Base-by-base conservation (phyloP, 2,888 invertebrate species). In the Calliphora vomitoria region DNA sequence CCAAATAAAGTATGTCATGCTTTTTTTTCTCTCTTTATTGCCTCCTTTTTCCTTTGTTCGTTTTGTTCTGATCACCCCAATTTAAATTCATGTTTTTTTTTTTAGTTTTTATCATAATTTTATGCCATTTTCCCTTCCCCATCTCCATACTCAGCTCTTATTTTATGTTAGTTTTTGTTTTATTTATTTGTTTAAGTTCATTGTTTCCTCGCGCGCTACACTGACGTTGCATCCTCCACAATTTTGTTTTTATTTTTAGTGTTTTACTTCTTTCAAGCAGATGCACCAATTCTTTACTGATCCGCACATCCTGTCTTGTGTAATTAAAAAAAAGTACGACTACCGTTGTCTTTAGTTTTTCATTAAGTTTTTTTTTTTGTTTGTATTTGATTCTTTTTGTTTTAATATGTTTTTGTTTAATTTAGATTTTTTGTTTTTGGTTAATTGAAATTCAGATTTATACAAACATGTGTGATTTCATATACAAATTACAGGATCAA, bases 271-370 rank as follows among this genome's bases (percentile, higher is more conserved):
- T 78, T 79, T 79, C 69, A 78, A 69, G 84, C 89, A 89, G 89
- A 89, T 89, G 89, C 84, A 88, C 85, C 89, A 89, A 78, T 88
- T 90, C 86, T 76, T 88, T 78, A 90, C 72, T 87, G 87, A 90
- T 86, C 85, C 89, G 82, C 82, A 88, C 80, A 89, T 89, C 90
- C 88, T 85, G 78, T 78, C 79, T 79, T 76, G 68, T 78, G 64
- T 86, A 89, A 82, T 82, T 87, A 35, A 35, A 35, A 2, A 88
- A 82, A 79, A 74, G 72, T 81, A 74, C 47, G 6, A 25, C 2
- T 20, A 25, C 35, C 41, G 69, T 72, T 85, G 71, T 38, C 25
- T 82, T 78, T 85, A 62, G 74, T 62, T 80, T 25, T 75, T 18
- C 41, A 75, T 71, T 85, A 72, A 81, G 38, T 25, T 25, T 25